Percentiles rank a stretch among this genome's conserved stretches.
Conservation (phyloP, 2,888 invertebrate species). For the Tipula confusa region DNA sequence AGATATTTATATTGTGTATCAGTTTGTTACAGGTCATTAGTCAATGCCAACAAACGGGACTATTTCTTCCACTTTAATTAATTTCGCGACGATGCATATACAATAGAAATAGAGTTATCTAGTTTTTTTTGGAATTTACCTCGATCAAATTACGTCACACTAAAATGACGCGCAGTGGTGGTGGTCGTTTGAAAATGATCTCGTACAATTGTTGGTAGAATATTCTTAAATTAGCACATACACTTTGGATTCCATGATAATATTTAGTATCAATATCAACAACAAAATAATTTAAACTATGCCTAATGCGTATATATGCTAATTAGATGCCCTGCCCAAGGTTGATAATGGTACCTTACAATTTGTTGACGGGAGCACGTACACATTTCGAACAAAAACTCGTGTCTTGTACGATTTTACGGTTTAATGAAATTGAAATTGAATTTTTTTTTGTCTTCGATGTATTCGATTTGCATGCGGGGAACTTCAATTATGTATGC, state of each 20-base stretch:
- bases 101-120: background rate
- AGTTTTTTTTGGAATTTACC: background rate
- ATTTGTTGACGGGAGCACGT: background rate
- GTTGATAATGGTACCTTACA: background rate
- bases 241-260: background rate
- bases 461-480: background rate
- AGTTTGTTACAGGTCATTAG: background rate
- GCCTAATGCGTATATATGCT: background rate
- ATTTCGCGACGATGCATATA: background rate
- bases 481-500: background rate
- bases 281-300: background rate
- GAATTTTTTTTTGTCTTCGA: background rate
- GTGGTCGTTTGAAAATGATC: background rate
- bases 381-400: background rate
- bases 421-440: background rate
- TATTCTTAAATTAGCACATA: background rate
- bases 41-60: background rate
- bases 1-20: background rate
- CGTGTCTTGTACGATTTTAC: background rate
- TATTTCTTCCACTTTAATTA: background rate
- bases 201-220: background rate
- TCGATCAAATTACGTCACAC: background rate
- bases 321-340: background rate
- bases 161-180: background rate
- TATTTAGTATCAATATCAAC: background rate